Conservation (phyloP, 2,888 invertebrate species). For the Rapana venosa region DNA sequence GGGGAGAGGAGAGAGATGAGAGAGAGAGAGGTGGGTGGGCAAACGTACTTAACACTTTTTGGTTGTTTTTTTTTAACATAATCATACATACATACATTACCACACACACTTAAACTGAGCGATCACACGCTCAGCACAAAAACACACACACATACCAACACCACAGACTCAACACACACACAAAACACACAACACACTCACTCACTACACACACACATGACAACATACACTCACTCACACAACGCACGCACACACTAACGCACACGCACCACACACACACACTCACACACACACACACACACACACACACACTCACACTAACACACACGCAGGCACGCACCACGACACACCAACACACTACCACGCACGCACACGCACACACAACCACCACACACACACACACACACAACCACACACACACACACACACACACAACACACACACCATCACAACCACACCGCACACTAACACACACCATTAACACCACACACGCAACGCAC, state of each 20-base stretch:
- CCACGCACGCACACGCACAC: too few relatives aligned
- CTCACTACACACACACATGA: slow-evolving; percentile 38
- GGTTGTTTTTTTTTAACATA: too few relatives aligned
- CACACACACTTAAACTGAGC: not conserved
- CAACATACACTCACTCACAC: slow-evolving; percentile 38
- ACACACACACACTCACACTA: slow-evolving; percentile 21
- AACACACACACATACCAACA: slow-evolving; percentile 19
- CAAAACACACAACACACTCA: not conserved
- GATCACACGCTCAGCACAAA: not conserved
- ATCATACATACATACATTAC: not conserved
- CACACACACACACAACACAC: too few relatives aligned
- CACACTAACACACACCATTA: too few relatives aligned
- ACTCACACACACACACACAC: not conserved
- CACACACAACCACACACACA: too few relatives aligned
- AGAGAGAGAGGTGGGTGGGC: not conserved
- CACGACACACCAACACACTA: too few relatives aligned
- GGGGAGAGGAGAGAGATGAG: not conserved
- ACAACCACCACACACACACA: too few relatives aligned
- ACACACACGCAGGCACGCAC: too few relatives aligned
- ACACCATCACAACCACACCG: too few relatives aligned
- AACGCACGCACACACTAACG: slow-evolving; percentile 25
- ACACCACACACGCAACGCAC: too few relatives aligned
- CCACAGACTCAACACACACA: slow-evolving; percentile 11
- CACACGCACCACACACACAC: slow-evolving; percentile 4
- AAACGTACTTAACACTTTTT: too few relatives aligned